Base-by-base conservation (phyloP, 2,113 vertebrate genomes). In the Zapornia atra region DNA sequence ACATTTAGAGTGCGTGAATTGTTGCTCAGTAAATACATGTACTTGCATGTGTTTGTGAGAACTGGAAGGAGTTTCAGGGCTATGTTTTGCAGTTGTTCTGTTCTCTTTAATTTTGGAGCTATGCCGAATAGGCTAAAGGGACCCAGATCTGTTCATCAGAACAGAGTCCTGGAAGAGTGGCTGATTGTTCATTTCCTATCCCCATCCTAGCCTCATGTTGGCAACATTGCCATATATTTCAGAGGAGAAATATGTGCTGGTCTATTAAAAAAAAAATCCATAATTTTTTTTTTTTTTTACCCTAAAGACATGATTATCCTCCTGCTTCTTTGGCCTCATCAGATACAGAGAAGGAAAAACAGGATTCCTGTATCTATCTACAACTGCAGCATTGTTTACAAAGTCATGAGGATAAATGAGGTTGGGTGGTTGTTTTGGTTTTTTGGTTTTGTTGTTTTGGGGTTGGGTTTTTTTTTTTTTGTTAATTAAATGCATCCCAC, bases 401-500 rank as follows among this genome's bases (percentile, higher is more conserved):
- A 84, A 84, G 72, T 51, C 68, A 34, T 21, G 33, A 83, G 60
- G 28, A 54, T 54, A 70, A 90, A 94, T 73, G 40, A 69, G 19
- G 46, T n/a, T 51, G 46, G 64, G 56, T 19, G 64, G 25, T 48
- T 48, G 6, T 2, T 75, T 63, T 64, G 48, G 44, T n/a, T 68
- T 69, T 15, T 11, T 71, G 10, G 48, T 68, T 34, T 66, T 57
- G 7, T n/a, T 80, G 65, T 63, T 68, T 42, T 46, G 46, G 25
- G 6, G 2, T 75, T 63, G 54, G 42, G 6, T 38, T 63, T 64
- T 12, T 9, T 65, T 73, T 28, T 71, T 61, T 6, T 42, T 79
- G 65, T 64, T 68, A 92, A 95, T 94, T 81, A 94, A 91, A 85
- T 63, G 31, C 65, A 93, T 94, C 90, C 77, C 61, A 88, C 36